These are phyloP conservation scores for Lepidurus apus DNA, from an alignment of 1,140 invertebrate species.

Conservation along the genomic window DNA sequence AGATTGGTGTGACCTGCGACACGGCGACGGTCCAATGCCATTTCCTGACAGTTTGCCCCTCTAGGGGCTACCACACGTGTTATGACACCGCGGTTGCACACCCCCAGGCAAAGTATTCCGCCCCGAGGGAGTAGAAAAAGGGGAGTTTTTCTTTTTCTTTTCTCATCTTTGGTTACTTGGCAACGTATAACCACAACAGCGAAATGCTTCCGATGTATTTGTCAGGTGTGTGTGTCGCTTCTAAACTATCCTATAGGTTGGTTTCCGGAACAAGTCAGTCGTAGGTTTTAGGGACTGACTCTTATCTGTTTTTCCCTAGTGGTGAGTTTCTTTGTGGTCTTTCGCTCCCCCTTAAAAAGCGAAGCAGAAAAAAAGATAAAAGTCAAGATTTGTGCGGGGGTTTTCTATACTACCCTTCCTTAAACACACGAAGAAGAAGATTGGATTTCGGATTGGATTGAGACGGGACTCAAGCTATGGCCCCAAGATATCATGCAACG, in stretches of 20 bases:
- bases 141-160: background rate
- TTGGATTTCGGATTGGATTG: conserved; percentile 1
- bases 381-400: background rate
- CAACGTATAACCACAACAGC: conserved; percentile 8
- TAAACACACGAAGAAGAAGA: background rate
- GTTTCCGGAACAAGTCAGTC: no score
- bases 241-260: background rate
- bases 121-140: background rate
- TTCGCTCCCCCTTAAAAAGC: no score
- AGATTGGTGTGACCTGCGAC: conserved; percentile 20
- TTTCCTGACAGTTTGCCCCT: conserved; percentile 1
- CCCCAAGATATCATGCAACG: background rate
- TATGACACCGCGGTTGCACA: background rate
- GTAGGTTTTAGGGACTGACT: no score
- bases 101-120: background rate
- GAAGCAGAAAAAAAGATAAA: background rate
- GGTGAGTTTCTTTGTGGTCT: no score
- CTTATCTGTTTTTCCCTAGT: no score
- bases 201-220: background rate
- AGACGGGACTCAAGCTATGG: background rate
- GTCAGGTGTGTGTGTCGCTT: background rate
- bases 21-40: background rate
- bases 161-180: background rate
- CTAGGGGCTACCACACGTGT: conserved; percentile 11
- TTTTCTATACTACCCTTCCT: background rate